Base-by-base conservation (phyloP, 2,113 vertebrate genomes). In the Apeltes quadracus region DNA sequence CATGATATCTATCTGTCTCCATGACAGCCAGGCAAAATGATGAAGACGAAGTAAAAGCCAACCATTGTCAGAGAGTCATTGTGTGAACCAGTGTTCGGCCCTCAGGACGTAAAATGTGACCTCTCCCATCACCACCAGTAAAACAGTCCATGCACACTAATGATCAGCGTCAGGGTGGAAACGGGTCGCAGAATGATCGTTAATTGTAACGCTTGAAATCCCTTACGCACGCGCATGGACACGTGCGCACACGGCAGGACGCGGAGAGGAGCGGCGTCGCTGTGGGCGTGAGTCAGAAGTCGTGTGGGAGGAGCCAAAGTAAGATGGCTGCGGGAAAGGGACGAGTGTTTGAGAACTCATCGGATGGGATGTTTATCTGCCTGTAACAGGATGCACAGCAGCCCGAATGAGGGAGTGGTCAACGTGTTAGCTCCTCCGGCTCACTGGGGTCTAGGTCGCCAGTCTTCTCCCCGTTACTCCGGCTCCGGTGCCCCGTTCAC, bases 301-400 rank as follows among this genome's bases (percentile, higher is more conserved):
- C 83, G 79, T 70, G 91, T 88, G 78, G 88, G 86, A 61, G 88
- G 91, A 89, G 87, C 76, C 43, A 70, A 70, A 86, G 86, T 78
- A 94, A 94, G 91, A 94, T 94, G 93, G 93, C 93, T 87, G 90
- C 92, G 76, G 69, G 75, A 82, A 34, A 82, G 79, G 65, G 81
- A 48, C 79, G 76, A 89, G 81, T 77, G 75, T 76, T 65, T 82
- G 76, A 84, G 77, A 72, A 89, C 78, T 50, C 85, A 58, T 53
- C 86, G 23, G 80, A 80, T 79, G 82, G 78, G 85, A 77, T 86
- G 86, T 91, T 86, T 83, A 82, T 85, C 46, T 62, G 72, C 61
- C 77, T 65, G 72, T 84, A 77, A 69, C 87, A 82, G 83, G 80
- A 88, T 84, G 76, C 69, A 23, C 72, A 46, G 76, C 82, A 39